Base-by-base conservation (phyloP, 2,113 vertebrate genomes). In the Bubalus kerabau region DNA sequence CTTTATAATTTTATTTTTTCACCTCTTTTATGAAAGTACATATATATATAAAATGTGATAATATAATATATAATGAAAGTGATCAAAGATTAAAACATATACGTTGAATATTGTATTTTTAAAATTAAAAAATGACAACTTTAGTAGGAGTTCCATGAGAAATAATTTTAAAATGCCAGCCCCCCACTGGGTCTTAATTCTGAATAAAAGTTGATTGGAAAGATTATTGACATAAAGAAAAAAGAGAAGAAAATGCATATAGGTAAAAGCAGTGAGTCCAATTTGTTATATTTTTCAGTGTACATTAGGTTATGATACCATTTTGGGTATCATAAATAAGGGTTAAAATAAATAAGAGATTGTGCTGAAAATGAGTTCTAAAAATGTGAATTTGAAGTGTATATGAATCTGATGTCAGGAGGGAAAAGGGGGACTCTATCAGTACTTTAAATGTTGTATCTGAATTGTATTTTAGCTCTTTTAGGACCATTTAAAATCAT, bases 21-120 rank as follows among this genome's bases (percentile, higher is more conserved):
- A 24, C n/a, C 60, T 91, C 82, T 92, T 84, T 91, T 74, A 6
- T 94, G n/a, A 96, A 98, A 97, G 87, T 67, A 97, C 30, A 32
- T 50, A n/a, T 64, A 64, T n/a, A 67, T 7, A 62, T 9, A n/a
- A n/a, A n/a, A n/a, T n/a, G n/a, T n/a, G n/a, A n/a, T n/a, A n/a
- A n/a, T 30, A 78, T 62, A 97, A 76, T 13, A 67, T 36, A 81
- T 59, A 97, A 74, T 14, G 62, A 82, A 97, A 71, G 74, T 90
- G 6, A 83, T 56, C 90, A 84, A 97, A 97, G 15, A 36, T 54
- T 86, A 30, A 48, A 96, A 96, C 80, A 1, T 40, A 91, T 52
- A 48, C 1, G 12, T 67, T 84, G 5, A 96, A 97, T 59, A 1
- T 23, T 1, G 0, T 81, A 0, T 0, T 95, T 98, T 96, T 96